phyloP scores from a whole-genome alignment of 1,140 invertebrate species.

The Micrasema longulum region DNA sequence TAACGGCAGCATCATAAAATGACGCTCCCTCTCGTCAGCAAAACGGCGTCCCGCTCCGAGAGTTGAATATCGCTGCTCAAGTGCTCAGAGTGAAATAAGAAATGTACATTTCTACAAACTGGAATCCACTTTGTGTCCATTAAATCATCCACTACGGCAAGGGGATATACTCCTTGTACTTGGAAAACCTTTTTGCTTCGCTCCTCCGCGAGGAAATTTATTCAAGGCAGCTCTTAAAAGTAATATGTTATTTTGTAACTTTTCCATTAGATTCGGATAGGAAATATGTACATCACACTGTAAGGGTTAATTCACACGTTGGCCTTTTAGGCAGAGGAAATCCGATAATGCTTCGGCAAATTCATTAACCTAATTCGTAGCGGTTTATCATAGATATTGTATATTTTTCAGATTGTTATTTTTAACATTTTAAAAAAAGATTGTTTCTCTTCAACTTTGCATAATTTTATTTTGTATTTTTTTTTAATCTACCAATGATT shows the following conservation, averaged over 20 bases:
- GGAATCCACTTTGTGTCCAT: conserved; percentile 39
- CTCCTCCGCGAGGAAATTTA: conserved; percentile 43
- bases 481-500: no score
- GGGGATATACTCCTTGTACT: conserved; percentile 14
- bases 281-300: conserved; percentile 39
- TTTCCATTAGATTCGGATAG: conserved; percentile 53
- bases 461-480: no score
- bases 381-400: no score
- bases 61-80: no score
- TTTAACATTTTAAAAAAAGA: no score
- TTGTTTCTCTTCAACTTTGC: no score
- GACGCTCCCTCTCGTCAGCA: no score
- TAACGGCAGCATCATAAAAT: no score
- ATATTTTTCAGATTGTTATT: no score
- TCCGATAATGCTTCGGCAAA: no score
- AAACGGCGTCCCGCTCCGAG: no score
- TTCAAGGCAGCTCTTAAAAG: conserved; percentile 53
- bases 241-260: conserved; percentile 55
- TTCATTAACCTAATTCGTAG: no score
- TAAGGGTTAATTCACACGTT: conserved; percentile 31
- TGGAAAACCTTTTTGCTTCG: conserved; percentile 46
- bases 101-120: conserved; percentile 38
- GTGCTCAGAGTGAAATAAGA: conserved; percentile 29
- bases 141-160: conserved; percentile 30
- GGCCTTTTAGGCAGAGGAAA: not conserved